Percentiles rank a stretch among this genome's conserved stretches.
Evolutionary conservation across 2,113 vertebrate species (phyloP).

Genomic region (Eolophus roseicapilla): DNA sequence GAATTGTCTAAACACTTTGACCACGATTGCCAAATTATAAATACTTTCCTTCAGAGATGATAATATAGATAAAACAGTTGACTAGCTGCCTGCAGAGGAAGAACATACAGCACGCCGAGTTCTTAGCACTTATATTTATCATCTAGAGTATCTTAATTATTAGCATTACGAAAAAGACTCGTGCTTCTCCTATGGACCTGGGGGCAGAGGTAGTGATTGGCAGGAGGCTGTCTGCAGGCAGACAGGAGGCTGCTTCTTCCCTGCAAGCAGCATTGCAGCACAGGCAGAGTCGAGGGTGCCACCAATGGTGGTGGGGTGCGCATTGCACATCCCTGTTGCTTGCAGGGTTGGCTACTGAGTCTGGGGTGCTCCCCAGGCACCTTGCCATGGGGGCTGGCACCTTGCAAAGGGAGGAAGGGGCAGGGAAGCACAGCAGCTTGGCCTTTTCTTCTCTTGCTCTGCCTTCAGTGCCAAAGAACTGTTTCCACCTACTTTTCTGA

Average conservation of each 20-base stretch:
- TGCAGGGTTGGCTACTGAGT: background rate
- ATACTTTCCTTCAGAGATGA: slow-evolving; percentile 24
- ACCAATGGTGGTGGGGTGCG: background rate
- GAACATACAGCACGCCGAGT: rapidly evolving
- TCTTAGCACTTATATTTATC: background rate
- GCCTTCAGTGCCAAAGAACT: background rate
- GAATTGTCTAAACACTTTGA: slow-evolving; percentile 34
- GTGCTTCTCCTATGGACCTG: background rate
- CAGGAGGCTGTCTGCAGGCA: background rate
- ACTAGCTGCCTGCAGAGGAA: background rate
- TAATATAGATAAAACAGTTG: background rate
- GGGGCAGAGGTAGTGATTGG: background rate
- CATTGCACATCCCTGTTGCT: background rate
- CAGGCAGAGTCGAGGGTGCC: rapidly evolving
- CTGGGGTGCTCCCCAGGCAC: background rate
- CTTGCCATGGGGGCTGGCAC: background rate
- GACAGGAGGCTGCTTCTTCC: background rate
- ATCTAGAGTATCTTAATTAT: background rate
- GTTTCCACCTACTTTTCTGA: slow-evolving; percentile 10
- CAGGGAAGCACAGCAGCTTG: rapidly evolving
- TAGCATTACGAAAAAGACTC: background rate
- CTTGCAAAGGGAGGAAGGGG: background rate
- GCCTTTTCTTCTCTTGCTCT: background rate
- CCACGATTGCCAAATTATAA: background rate
- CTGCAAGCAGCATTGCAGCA: background rate